Base-by-base conservation (phyloP, 1,140 invertebrate genomes). In the Penaeus chinensis region DNA sequence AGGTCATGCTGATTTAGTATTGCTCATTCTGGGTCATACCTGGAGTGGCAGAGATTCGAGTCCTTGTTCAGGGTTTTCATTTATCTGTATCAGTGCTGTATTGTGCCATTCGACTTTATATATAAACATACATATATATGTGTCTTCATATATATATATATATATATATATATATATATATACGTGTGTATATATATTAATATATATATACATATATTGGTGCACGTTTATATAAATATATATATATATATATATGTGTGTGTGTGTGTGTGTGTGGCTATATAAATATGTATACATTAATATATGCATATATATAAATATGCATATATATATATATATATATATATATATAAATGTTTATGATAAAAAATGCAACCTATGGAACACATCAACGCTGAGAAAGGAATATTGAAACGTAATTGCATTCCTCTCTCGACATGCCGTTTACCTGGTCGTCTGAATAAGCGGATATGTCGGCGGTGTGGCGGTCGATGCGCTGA, bases 61-160 rank as follows among this genome's bases (percentile, higher is more conserved):
- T 2, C 32, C 0, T 32, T 32, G 32, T 32, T 32, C 32, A 32
- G 32, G 32, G 32, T 32, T 32, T 32, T 32, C 4, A 47, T 47
- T 47, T 47, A 47, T 47, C 7, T 47, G 4, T 47, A 47, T 47
- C 62, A 71, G 19, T n/a, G 19, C 22, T 10, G 0, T 69, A 27
- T n/a, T 69, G 27, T 13, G 11, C 11, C 24, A 77, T 8, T n/a
- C 7, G 22, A 80, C 60, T 80, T 54, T 61, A 62, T 10, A 22
- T 27, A 62, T 81, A 37, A 2, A 16, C 27, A 62, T 62, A 62
- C 62, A 37, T 62, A 62, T 81, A 81, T 62, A 81, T 81, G 61
- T 81, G n/a, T 62, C 24, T 81, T 61, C 63, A 81, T 81, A 62
- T 81, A 81, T 81, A 81, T 81, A 81, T 81, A 81, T 62, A 81